Base-by-base conservation (phyloP, 2,797 vertebrate genomes). In the Streptopelia turtur region DNA sequence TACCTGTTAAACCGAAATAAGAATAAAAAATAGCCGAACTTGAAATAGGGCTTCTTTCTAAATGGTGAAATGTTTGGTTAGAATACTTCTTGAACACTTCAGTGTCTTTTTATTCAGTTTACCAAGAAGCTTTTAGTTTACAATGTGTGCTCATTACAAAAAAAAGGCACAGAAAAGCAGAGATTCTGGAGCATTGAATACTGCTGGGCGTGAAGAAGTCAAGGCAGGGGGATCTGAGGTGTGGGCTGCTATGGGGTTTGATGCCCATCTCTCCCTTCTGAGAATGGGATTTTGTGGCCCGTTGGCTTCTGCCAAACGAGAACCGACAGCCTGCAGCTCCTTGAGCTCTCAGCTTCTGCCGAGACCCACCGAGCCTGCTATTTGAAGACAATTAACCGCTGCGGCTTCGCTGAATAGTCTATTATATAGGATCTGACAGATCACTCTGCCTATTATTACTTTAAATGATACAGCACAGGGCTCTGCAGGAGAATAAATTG, bases 401-500 rank as follows among this genome's bases (percentile, higher is more conserved):
- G 33, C 61, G 76, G 68, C 75, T 94, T 80, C 91, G 69, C 90
- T 80, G 74, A 81, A 47, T n/a, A 52, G 18, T 18, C 60, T 61
- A 8, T 60, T 92, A 33, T 69, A 17, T 16, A 10, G 12, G 57
- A 55, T 45, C 82, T 95, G 89, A 64, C 80, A 50, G 47, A 75
- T 86, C 87, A 30, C 78, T 87, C 92, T 87, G 75, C 41, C 53
- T 93, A 5, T 28, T 55, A 41, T 50, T 93, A 9, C 83, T 93
- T 82, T 63, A 75, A 88, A 87, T 92, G 72, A 61, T 86, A 65
- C 63, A 50, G 52, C 15, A 4, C 57, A 93, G 52, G 70, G 25
- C 83, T 43, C 79, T 90, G 66, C 83, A 88, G 75, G 33, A 94
- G 84, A 87, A 91, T 49, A 87, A 87, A 94, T 59, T 64, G 93